A percentile compares a stretch with the other conserved stretches of the same genome.
Conservation (phyloP, 2,888 invertebrate species). For the Mythimna lalbum region DNA sequence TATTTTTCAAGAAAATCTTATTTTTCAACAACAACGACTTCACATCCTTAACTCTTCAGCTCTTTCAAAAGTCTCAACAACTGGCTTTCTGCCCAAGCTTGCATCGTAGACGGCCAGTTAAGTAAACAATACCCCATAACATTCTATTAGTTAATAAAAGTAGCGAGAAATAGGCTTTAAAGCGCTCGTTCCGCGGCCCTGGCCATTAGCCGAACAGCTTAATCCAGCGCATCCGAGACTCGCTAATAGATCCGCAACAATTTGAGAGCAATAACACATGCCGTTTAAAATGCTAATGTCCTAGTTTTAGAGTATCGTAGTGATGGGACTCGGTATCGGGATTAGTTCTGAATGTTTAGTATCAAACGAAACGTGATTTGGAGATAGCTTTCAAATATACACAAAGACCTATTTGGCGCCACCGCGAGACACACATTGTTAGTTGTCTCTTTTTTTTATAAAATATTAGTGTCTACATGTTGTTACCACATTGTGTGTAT, state of each 20-base stretch:
- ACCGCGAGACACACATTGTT: no score
- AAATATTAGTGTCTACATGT: no score
- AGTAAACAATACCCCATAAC: slow-evolving; percentile 46
- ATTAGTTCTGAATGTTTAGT: slow-evolving; percentile 20
- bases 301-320: slow-evolving; percentile 56
- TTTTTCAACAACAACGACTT: background rate
- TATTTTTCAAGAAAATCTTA: background rate
- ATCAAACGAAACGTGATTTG: background rate
- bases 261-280: slow-evolving; percentile 67
- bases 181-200: slow-evolving; percentile 48
- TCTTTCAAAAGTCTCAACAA: slow-evolving; percentile 5
- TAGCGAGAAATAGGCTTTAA: slow-evolving; percentile 55
- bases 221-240: slow-evolving; percentile 61
- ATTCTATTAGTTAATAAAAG: slow-evolving; percentile 59
- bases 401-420: no score
- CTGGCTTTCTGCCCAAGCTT: slow-evolving; percentile 25
- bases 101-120: slow-evolving; percentile 21
- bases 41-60: background rate
- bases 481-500: no score
- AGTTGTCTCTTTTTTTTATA: no score
- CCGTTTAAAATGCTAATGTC: slow-evolving; percentile 74
- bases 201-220: slow-evolving; percentile 63
- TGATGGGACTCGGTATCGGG: slow-evolving; percentile 26
- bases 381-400: background rate
- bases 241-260: slow-evolving; percentile 65